Conservation (phyloP, 2,888 invertebrate genomes). For the Ormyrus labotus region DNA sequence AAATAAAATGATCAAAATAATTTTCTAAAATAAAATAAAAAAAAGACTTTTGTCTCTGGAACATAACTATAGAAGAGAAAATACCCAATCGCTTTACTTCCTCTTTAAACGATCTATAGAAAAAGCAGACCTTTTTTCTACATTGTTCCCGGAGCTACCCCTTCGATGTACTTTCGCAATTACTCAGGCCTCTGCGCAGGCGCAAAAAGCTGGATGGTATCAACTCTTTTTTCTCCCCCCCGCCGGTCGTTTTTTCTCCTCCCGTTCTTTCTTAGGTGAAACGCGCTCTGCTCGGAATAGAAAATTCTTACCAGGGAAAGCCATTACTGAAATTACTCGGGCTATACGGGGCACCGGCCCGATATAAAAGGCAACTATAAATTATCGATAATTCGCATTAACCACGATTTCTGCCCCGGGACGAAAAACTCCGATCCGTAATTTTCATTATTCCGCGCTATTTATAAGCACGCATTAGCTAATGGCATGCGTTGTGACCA, state of each 20-base stretch:
- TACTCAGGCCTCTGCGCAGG: conserved; percentile 49
- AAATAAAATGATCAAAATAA: no score
- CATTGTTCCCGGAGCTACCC: conserved; percentile 55
- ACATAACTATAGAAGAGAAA: conserved; percentile 50
- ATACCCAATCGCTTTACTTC: conserved; percentile 49
- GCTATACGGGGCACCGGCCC: conserved; percentile 20
- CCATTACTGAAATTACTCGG: conserved; percentile 58
- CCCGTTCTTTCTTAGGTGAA: conserved; percentile 45
- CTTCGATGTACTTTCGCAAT: conserved; percentile 58
- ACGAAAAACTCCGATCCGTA: conserved; percentile 22
- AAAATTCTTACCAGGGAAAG: conserved; percentile 58
- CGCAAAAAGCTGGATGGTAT: conserved; percentile 52
- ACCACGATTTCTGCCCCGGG: conserved; percentile 38
- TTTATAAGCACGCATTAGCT: conserved; percentile 42
- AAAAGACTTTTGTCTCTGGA: conserved; percentile 22
- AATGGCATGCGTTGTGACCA: conserved; percentile 24
- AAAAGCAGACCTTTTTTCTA: conserved; percentile 45
- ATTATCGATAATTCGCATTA: conserved; percentile 57
- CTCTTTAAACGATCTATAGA: conserved; percentile 48
- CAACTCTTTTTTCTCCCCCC: conserved; percentile 39
- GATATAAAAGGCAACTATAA: conserved; percentile 56
- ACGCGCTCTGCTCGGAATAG: conserved; percentile 49
- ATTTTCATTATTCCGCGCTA: conserved; percentile 34
- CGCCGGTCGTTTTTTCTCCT: conserved; percentile 1
- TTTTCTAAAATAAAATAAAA: conserved; percentile 25